Evolutionary conservation across 2,113 vertebrate genomes (phyloP).

Genomic region (Acrocephalus arundinaceus): DNA sequence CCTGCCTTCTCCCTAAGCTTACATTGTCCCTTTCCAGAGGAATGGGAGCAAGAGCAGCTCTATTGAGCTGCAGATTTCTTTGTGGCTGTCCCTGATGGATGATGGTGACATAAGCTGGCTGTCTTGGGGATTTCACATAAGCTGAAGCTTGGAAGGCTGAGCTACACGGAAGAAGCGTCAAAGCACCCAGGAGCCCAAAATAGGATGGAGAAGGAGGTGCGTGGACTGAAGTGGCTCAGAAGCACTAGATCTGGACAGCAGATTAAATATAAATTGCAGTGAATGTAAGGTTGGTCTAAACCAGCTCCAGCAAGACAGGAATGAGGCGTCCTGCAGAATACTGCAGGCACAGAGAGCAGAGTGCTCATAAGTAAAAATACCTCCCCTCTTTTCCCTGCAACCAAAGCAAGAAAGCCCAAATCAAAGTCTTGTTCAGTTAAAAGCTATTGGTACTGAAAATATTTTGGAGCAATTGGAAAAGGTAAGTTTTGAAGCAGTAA

Average conservation of each 20-base stretch:
- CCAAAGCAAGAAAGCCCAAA: not conserved
- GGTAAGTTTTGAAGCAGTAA: not conserved
- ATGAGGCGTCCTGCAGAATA: not conserved
- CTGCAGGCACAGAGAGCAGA: not conserved
- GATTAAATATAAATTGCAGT: constrained; percentile 40
- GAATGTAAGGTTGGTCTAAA: not conserved
- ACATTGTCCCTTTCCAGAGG: not conserved
- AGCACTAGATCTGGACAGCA: constrained; percentile 28
- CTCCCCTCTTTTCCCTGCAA: not conserved
- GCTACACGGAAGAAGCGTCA: not conserved
- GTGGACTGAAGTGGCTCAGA: constrained; percentile 26
- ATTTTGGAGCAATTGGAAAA: not conserved
- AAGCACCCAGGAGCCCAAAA: constrained; percentile 39
- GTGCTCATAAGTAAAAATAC: not conserved
- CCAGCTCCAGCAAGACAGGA: not conserved
- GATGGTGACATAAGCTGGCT: constrained; percentile 57
- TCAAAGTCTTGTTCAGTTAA: not conserved
- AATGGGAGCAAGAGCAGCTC: not conserved
- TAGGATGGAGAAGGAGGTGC: not conserved
- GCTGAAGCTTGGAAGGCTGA: constrained; percentile 35
- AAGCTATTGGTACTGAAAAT: not conserved
- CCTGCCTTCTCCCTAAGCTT: not conserved
- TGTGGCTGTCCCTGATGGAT: constrained; percentile 32
- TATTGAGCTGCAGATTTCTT: constrained; percentile 11
- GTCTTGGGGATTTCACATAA: constrained; percentile 24